Percentiles rank a stretch among this genome's conserved stretches.
Conservation (phyloP, 2,113 vertebrate genomes). For the Oceanites oceanicus region DNA sequence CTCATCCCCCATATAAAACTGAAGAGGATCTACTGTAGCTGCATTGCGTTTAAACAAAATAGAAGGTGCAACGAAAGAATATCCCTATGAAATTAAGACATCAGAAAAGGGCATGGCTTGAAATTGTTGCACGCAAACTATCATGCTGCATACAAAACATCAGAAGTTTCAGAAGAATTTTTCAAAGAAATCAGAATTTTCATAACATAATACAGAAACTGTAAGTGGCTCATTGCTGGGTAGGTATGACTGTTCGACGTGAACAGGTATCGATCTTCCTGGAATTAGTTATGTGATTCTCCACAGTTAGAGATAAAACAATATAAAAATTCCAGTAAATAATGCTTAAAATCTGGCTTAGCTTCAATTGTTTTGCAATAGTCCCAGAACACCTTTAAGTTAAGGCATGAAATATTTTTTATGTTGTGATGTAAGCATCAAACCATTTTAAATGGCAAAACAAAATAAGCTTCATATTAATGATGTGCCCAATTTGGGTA, state of each 20-base stretch:
- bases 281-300: constrained; percentile 30
- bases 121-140: not conserved
- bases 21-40: constrained; percentile 87
- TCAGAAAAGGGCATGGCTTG: constrained; percentile 57
- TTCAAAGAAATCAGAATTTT: constrained; percentile 53
- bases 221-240: not conserved
- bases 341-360: not conserved
- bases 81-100: constrained; percentile 80
- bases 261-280: not conserved
- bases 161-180: constrained; percentile 67
- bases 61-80: constrained; percentile 96
- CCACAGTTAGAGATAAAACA: not conserved
- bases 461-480: not conserved
- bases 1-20: constrained; percentile 84
- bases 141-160: constrained; percentile 63
- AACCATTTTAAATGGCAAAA: not conserved
- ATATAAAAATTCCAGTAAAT: not conserved
- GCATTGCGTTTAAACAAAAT: constrained; percentile 96
- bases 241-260: not conserved
- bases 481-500: not conserved
- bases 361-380: not conserved
- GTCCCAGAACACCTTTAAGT: not conserved
- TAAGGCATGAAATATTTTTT: not conserved
- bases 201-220: not conserved
- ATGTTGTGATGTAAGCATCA: not conserved